Evolutionary conservation across 2,888 invertebrate genomes (phyloP).

Genomic region (Disparrhopalites patrizii): DNA sequence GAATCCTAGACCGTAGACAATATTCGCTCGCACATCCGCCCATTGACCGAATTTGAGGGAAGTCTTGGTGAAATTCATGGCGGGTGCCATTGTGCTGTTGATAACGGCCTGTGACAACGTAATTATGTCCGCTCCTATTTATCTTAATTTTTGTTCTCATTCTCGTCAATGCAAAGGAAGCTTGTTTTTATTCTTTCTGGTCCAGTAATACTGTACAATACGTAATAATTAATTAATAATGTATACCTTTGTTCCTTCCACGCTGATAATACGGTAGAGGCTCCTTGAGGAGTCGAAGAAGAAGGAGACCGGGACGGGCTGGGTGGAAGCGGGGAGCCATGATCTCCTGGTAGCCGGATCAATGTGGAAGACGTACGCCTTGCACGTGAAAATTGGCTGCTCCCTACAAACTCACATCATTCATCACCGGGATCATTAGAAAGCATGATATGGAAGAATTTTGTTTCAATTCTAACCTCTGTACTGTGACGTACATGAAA

Average conservation of each 20-base stretch:
- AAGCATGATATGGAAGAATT: no score
- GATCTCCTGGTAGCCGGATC: conserved; percentile 97
- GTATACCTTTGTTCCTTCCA: conserved; percentile 82
- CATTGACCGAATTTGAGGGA: conserved; percentile 99
- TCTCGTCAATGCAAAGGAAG: no score
- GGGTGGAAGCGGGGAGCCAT: conserved; percentile 93
- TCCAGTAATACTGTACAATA: no score
- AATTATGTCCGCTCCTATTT: no score
- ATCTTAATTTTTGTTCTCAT: no score
- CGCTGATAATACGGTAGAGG: conserved; percentile 93
- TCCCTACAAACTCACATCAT: no score
- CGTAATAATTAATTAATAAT: neutral
- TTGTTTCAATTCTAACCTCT: no score
- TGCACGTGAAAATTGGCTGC: conserved; percentile 97
- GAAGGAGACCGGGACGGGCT: conserved; percentile 91
- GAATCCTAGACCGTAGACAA: conserved; percentile 94
- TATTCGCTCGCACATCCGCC: conserved; percentile 95
- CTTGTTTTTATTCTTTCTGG: no score
- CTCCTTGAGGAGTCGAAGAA: conserved; percentile 93
- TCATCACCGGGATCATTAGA: no score
- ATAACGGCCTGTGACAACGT: conserved; percentile 84
- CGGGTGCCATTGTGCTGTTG: conserved; percentile 94
- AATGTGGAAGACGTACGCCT: conserved; percentile 98
- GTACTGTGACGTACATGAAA: no score
- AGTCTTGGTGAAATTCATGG: conserved; percentile 97